Conservation (phyloP, 2,113 vertebrate species). For the Oreamnos americanus region DNA sequence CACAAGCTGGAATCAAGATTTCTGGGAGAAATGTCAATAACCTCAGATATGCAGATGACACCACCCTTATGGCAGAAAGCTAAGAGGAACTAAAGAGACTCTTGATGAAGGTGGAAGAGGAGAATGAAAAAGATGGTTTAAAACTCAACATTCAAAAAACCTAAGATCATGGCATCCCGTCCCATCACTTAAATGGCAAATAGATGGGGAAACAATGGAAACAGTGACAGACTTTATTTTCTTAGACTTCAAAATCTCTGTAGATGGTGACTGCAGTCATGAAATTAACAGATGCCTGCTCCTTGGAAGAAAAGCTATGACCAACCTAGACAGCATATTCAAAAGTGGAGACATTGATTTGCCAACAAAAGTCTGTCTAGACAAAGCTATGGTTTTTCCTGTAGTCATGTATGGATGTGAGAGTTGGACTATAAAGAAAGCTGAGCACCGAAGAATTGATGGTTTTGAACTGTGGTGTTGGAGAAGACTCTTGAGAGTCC, state of each 20-base stretch:
- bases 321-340: background rate
- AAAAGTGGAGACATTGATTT: background rate
- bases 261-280: background rate
- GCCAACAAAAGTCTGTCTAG: background rate
- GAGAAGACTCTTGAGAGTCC: background rate
- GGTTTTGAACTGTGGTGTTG: background rate
- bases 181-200: background rate
- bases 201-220: background rate
- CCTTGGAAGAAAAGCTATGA: background rate
- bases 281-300: background rate
- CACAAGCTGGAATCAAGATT: background rate
- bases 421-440: background rate
- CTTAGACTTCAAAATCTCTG: background rate
- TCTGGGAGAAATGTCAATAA: background rate
- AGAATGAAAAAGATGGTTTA: background rate
- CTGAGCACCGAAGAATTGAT: background rate
- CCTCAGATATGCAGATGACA: background rate
- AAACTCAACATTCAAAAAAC: background rate
- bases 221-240: background rate
- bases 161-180: background rate
- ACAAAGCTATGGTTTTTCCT: background rate
- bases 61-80: background rate
- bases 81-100: background rate
- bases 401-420: background rate
- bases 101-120: background rate